Base-by-base conservation (phyloP, 2,113 vertebrate species). In the Syrrhaptes paradoxus region DNA sequence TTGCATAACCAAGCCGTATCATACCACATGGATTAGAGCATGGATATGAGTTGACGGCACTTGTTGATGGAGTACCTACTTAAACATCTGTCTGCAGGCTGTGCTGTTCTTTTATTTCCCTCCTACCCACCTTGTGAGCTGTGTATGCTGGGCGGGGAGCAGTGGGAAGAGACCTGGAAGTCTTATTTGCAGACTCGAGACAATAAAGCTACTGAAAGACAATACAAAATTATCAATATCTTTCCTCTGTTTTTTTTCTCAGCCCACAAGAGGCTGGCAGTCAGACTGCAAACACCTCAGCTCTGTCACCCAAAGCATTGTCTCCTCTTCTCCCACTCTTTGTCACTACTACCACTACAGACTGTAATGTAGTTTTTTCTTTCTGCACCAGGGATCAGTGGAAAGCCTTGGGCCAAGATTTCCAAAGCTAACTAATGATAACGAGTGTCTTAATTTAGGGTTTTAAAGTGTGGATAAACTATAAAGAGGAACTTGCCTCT, bases 61-160 rank as follows among this genome's bases (percentile, higher is more conserved):
- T 41, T 22, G 22, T 46, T 92, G 34, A 49, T 73, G 36, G 41
- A 38, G 46, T 66, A 43, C 49, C 41, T 73, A 20, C 17, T 83
- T n/a, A 73, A 41, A 10, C 9, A 7, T 6, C n/a, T 82, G n/a
- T 63, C 68, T 70, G 59, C 31, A 88, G 75, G 58, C 48, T 73
- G 26, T 58, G 36, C 54, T 92, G 9, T 29, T 88, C 41, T 29
- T 43, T 59, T 54, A 9, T 58, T 65, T 41, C 31, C 46, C 8
- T 79, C 20, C 31, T 57, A 34, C 12, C 14, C 36, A 21, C 6
- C 29, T 54, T 17, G 6, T 13, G 21, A 77, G 36, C 21, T 46
- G n/a, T 0, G 0, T 41, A 20, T 57, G 21, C 38, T 1, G 1
- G 36, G 9, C 6, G 8, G 7, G 14, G 31, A 65, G 36, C 59